phyloP scores from a whole-genome alignment of 1,140 invertebrate species.

The Mizuhopecten yessoensis region DNA sequence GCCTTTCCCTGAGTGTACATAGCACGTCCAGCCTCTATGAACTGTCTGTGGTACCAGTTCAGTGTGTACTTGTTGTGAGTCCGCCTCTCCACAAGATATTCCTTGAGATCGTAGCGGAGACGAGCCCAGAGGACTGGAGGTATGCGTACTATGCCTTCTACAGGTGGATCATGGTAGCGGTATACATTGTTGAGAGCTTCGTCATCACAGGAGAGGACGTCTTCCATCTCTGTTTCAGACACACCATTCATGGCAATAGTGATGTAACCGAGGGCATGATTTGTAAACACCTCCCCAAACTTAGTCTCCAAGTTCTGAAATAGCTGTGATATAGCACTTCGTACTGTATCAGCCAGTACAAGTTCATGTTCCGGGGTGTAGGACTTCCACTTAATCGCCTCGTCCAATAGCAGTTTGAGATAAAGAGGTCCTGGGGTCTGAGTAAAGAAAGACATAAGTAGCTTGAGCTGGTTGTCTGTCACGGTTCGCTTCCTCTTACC shows the following conservation, averaged over 20 bases:
- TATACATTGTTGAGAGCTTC: constrained; percentile 79
- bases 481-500: constrained; percentile 57
- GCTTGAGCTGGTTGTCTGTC: constrained; percentile 64
- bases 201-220: constrained; percentile 81
- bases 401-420: constrained; percentile 68
- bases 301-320: constrained; percentile 70
- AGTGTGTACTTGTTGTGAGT: constrained; percentile 88
- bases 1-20: constrained; percentile 89
- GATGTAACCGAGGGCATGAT: constrained; percentile 90
- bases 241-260: constrained; percentile 78
- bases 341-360: constrained; percentile 55
- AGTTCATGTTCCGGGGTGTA: constrained; percentile 56
- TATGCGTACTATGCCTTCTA: constrained; percentile 76
- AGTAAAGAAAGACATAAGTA: constrained; percentile 60
- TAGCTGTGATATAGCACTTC: constrained; percentile 66
- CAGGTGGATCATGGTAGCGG: constrained; percentile 79
- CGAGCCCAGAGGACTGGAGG: constrained; percentile 87
- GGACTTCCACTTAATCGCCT: constrained; percentile 69
- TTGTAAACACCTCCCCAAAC: constrained; percentile 71
- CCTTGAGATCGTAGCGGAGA: constrained; percentile 87
- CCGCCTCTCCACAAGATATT: constrained; percentile 88
- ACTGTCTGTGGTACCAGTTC: constrained; percentile 93
- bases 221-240: constrained; percentile 81
- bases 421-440: constrained; percentile 66
- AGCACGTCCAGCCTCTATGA: constrained; percentile 95